Base-by-base conservation (phyloP, 2,797 vertebrate species). In the Poecilia picta region DNA sequence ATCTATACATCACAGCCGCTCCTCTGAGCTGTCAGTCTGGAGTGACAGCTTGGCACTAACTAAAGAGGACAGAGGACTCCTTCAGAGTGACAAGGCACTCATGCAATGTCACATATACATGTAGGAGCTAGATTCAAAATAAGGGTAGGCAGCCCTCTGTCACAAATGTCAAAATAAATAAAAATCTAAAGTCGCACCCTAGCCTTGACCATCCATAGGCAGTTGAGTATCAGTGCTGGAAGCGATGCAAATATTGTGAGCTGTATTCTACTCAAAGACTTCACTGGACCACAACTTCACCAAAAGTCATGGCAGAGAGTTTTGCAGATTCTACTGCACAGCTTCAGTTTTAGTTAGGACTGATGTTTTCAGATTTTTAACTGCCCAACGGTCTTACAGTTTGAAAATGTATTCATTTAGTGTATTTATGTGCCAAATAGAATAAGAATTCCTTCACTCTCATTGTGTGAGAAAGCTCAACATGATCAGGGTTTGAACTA, bases 21-120 rank as follows among this genome's bases (percentile, higher is more conserved):
- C 33, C 72, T 55, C 49, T 12, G 23, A 15, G 49, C 31, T 39
- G 47, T 53, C 33, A 39, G 72, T 55, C 47, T 12, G 72, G 23
- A 25, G 5, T 71, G 25, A 28, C 68, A 46, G 68, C 13, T 8
- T 71, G 68, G 25, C 41, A 71, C 13, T 8, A 46, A 71, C 41
- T 28, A 71, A 28, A 45, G 68, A 71, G 41, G 25, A 45, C 68
- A 71, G 41, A 39, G 33, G 39, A n/a, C 25, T 0, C 5, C 68
- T 71, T 71, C 68, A 28, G 68, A 45, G 13, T 46, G 41, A 71
- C 68, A 46, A 28, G n/a, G 6, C 68, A 28, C 25, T 46, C 13
- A 28, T 71, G 68, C 68, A 71, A 71, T 71, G 68, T 71, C 68
- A 71, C 68, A 62, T 62, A 33, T 33, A 62, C 57, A 45, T 28